phyloP scores from a whole-genome alignment of 35 echinoderm and acorn worm species.

The Apostichopus californicus region DNA sequence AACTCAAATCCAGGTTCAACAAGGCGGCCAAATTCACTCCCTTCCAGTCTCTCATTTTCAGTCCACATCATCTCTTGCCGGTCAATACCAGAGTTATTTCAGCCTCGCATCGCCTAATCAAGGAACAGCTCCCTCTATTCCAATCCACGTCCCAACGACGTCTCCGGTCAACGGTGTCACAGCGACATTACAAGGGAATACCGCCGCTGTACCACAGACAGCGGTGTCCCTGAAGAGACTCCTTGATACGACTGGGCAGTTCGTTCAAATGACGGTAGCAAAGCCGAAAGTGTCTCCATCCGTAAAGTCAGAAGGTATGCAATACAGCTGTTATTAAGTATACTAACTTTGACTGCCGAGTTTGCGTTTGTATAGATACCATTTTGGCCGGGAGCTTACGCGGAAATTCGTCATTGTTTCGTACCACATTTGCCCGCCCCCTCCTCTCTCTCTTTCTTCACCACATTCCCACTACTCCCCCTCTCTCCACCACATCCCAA shows the following conservation, averaged over 20 bases:
- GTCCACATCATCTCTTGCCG: slow-evolving; percentile 20
- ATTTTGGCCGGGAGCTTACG: no score
- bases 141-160: slow-evolving; percentile 57
- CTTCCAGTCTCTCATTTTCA: slow-evolving; percentile 17
- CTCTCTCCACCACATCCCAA: no score
- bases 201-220: slow-evolving; percentile 23
- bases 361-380: no score
- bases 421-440: no score
- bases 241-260: not conserved
- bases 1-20: slow-evolving; percentile 25
- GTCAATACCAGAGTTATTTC: slow-evolving; percentile 54
- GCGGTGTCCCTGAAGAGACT: slow-evolving; percentile 21
- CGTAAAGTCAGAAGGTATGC: slow-evolving; percentile 37
- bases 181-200: slow-evolving; percentile 17
- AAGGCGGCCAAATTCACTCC: slow-evolving; percentile 7
- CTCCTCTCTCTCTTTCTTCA: no score
- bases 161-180: slow-evolving; percentile 40
- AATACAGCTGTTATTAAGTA: not conserved
- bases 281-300: not conserved
- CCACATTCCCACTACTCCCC: no score
- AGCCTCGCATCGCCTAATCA: slow-evolving; percentile 42
- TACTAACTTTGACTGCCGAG: no score
- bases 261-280: not conserved
- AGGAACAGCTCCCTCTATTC: slow-evolving; percentile 32
- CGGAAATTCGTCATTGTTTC: no score